Base-by-base conservation (phyloP, 2,113 vertebrate genomes). In the Abramis brama region DNA sequence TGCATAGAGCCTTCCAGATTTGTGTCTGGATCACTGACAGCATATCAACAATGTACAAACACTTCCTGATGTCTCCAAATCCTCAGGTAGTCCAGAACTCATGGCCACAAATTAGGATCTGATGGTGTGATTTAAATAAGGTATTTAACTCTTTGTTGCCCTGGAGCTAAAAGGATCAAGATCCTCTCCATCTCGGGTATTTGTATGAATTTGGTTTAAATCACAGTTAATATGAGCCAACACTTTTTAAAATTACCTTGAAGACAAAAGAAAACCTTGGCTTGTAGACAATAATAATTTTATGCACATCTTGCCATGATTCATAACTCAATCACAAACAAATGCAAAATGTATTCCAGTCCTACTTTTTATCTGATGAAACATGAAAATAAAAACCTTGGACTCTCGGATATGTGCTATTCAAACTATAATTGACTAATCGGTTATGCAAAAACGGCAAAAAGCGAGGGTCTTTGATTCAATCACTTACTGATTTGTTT, bases 31-130 rank as follows among this genome's bases (percentile, higher is more conserved):
- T 87, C 33, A 80, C 66, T 87, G 89, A 83, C 82, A 13, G 79
- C 77, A 55, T 88, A 92, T 92, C 83, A 89, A 83, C 75, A 74
- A 85, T 68, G 86, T 88, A 81, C 77, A 80, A 87, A 87, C 23
- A 87, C 89, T 90, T 92, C 84, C 86, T 87, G 83, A 84, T 86
- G 82, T 88, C 86, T 89, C 92, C 88, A 92, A 93, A 92, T 91
- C 86, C 87, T 25, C 3, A 79, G 64, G 39, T 43, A 68, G 45
- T 57, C 59, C 43, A 87, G 10, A 50, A 21, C 59, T 64, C 39
- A 30, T 39, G 33, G 43, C 47, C 62, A 75, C 19, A 66, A 60
- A 45, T 66, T 76, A 43, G 55, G 5, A 84, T 64, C 30, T 79
- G 43, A 23, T 36, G n/a, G 21, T 39, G 10, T 33, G 50, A 52